phyloP scores from a whole-genome alignment of 2,113 vertebrate genomes.

The Aegotheles bennettii region DNA sequence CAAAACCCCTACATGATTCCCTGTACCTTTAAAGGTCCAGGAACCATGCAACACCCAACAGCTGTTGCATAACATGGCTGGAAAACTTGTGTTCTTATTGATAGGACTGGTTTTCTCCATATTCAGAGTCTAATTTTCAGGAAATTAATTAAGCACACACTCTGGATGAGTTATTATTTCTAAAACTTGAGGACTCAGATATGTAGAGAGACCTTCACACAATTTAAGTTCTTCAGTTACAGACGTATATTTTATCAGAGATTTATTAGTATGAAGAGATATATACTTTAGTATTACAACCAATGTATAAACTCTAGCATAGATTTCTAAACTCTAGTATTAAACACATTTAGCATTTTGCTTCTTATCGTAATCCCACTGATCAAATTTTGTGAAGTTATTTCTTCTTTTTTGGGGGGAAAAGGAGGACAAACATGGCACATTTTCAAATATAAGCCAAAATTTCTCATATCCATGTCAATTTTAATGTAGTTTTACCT shows the following conservation, averaged over 20 bases:
- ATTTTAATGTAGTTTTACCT: background rate
- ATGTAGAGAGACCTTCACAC: background rate
- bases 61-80: background rate
- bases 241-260: background rate
- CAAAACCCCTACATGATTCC: background rate
- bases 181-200: background rate
- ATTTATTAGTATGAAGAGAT: background rate
- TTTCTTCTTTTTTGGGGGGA: background rate
- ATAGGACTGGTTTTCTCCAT: background rate
- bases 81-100: background rate
- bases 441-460: background rate
- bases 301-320: background rate
- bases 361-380: background rate
- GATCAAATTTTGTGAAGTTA: background rate
- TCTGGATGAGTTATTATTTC: background rate
- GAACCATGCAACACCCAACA: background rate
- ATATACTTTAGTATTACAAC: background rate
- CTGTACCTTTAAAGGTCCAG: background rate
- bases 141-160: background rate
- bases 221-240: background rate
- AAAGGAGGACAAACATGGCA: rapidly evolving
- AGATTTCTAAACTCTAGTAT: background rate
- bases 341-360: background rate
- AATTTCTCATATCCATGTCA: background rate
- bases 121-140: background rate